Conservation (phyloP, 2,113 vertebrate species). For the Hylia prasina region DNA sequence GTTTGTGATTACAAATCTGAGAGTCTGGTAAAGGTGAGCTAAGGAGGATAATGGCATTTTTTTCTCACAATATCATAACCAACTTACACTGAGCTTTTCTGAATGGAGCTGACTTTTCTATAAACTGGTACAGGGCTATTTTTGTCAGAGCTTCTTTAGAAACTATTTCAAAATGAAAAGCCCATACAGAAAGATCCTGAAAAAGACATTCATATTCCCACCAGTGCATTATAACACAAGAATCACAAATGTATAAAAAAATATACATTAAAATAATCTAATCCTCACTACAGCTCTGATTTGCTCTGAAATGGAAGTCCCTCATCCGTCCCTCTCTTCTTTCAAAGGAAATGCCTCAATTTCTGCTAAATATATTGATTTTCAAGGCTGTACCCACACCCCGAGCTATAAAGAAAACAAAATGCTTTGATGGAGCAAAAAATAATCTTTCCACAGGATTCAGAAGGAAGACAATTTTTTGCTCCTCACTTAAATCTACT, state of each 20-base stretch:
- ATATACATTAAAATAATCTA: neutral
- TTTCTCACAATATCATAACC: neutral
- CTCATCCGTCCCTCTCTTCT: neutral
- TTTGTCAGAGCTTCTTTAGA: neutral
- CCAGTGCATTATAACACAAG: neutral
- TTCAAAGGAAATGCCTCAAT: neutral
- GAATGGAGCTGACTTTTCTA: neutral
- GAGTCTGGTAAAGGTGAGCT: neutral
- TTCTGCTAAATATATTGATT: neutral
- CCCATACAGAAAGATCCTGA: neutral
- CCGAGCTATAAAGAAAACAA: neutral
- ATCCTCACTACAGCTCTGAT: neutral
- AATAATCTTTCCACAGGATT: conserved; percentile 3
- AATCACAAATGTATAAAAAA: neutral
- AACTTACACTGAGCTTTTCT: neutral
- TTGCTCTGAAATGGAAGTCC: neutral
- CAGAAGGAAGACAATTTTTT: neutral
- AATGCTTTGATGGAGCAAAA: neutral
- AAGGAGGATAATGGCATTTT: neutral
- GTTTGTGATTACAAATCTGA: neutral
- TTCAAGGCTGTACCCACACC: neutral
- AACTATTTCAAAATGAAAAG: neutral
- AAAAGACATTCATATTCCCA: neutral
- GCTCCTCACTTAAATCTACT: neutral
- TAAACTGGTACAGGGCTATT: neutral